Base-by-base conservation (phyloP, 2,113 vertebrate genomes). In the Pampusana beccarii region DNA sequence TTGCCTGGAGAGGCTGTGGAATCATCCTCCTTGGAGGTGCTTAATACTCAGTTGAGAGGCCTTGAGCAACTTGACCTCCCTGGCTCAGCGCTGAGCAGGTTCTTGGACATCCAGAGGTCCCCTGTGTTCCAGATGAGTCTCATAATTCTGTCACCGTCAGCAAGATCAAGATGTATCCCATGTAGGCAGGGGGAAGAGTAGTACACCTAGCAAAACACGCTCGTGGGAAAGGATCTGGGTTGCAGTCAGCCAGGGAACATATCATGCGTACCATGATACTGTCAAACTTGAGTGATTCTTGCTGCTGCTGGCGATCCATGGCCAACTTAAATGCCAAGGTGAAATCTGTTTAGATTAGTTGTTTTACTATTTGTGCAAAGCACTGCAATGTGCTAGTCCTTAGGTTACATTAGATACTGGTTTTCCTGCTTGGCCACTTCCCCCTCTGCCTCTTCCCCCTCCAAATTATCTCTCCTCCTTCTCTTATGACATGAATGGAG, bases 201-300 rank as follows among this genome's bases (percentile, higher is more conserved):
- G 31, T 46, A 17, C 3, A 12, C 12, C 51, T 88, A 65, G 62
- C 23, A 65, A 83, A 72, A 44, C 36, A 50, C 31, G 21, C 1
- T 4, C 31, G n/a, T 75, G 66, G 69, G 66, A 42, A 36, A n/a
- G 56, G n/a, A 14, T 60, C 31, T 25, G 34, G 64, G 34, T 46
- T 51, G 62, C 34, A 77, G 57, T 56, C 38, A 70, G 51, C 42
- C 42, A 38, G 38, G 23, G 70, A 67, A 54, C 2, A 1, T 53
- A n/a, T 54, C 40, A 6, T 26, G 51, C 0, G 0, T 23, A 11
- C 18, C 3, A 13, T 4, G 8, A 50, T 61, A 21, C 19, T 51
- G 40, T 73, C 74, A 82, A 3, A 54, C 34, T 75, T 54, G 44
- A 34, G 42, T 44, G 13, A 18, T 29, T 38, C 44, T 69, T 40